Evolutionary conservation across 2,113 vertebrate species (phyloP), one percentile per base, ranked within the genome.

Genomic region (Suricata suricatta): DNA sequence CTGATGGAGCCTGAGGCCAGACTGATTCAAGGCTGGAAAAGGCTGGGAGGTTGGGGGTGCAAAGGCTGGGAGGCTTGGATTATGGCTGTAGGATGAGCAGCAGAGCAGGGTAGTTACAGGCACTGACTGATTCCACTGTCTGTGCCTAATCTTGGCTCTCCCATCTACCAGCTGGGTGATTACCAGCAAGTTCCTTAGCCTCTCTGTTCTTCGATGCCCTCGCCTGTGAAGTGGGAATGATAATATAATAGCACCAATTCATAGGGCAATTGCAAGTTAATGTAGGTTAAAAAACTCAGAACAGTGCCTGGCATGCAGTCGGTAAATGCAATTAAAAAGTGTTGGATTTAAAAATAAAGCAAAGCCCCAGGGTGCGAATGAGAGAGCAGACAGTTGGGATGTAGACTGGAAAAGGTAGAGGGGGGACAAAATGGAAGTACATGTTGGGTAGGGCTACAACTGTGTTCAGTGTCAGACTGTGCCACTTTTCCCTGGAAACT

Each of bases 261-360:
- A 1, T 2, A 47, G 63, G 90, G 63, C 52, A 17, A 19, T 13
- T 54, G 35, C 66, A 23, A 57, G 41, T 7, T 25, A 52, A 19
- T 31, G 27, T 3, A 38, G 52, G 72, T 33, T 33, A 3, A 47
- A 50, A 9, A 82, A 7, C 47, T 69, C 21, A 44, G 54, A n/a
- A 27, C 35, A 12, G 68, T 41, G 81, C 60, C 23, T 60, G 63
- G 33, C 68, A 2, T 1, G 16, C 47, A 50, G 17, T 92, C 41
- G 2, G 23, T 60, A 81, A 93, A 69, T 23, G 35, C 69, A 69
- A 19, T 63, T 33, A 9, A 69, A 50, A 96, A 27, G 72, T 77
- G 17, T 82, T 82, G 76, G 15, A 66, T 63, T 95, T 98, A 77
- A 86, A 83, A 69, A n/a, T 86, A 47, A 54, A 83, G 23, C 84